Percentiles rank a stretch among this genome's conserved stretches.
phyloP scores from a whole-genome alignment of 1,140 invertebrate genomes.

The Eufriesea mexicana region DNA sequence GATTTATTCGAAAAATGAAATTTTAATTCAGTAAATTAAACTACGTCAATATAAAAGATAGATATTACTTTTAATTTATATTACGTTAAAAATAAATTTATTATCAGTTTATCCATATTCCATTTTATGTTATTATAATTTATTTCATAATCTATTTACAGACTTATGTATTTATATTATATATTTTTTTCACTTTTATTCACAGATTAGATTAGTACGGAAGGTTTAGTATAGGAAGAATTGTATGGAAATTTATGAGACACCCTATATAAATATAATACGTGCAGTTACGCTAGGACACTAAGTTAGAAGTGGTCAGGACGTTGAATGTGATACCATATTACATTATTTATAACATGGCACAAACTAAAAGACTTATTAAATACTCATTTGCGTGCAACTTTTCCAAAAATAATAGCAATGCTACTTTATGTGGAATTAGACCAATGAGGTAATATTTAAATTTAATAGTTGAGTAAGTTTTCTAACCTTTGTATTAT shows the following conservation, averaged over 20 bases:
- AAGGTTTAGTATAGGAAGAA: too few species aligned
- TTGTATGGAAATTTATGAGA: background rate
- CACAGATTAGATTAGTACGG: background rate
- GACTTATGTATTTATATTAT: background rate
- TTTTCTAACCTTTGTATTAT: conserved; percentile 45
- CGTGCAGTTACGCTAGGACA: background rate
- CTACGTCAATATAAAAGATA: background rate
- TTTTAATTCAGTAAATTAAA: background rate
- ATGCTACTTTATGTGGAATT: conserved; percentile 40
- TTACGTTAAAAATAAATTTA: background rate
- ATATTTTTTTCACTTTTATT: background rate
- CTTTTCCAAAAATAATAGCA: conserved; percentile 57
- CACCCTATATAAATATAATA: background rate
- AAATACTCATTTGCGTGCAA: conserved; percentile 32
- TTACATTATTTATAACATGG: conserved; percentile 54
- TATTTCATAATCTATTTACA: background rate
- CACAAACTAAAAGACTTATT: conserved; percentile 59
- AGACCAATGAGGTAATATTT: conserved; percentile 60
- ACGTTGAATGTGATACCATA: too few species aligned
- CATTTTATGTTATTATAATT: background rate
- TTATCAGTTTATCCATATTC: background rate
- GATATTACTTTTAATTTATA: background rate
- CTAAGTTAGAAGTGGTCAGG: background rate
- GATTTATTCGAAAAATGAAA: background rate
- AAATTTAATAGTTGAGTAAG: background rate